Base-by-base conservation (phyloP, 2,113 vertebrate species). In the Cottus gobio region DNA sequence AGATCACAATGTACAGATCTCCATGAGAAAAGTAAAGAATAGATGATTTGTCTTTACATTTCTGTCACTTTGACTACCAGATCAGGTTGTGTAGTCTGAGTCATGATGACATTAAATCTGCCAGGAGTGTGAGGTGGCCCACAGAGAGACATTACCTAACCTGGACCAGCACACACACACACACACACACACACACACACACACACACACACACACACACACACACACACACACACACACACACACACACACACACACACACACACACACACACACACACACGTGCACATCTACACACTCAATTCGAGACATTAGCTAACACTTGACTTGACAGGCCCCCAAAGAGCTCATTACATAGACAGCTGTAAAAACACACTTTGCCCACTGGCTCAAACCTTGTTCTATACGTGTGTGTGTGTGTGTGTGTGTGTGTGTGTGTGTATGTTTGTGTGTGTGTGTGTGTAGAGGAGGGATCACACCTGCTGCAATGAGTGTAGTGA, bases 331-430 rank as follows among this genome's bases (percentile, higher is more conserved):
- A 86, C 84, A 72, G 83, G 58, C 67, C 81, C 89, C 81, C 70
- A 62, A 83, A 85, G 87, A 84, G 62, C 76, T 84, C 73, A 86
- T 87, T 92, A 75, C 16, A 8, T 52, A 28, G 58, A 86, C 91
- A 91, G 90, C 92, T 92, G 92, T 79, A 57, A 82, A 91, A 93
- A 89, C 83, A 85, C 69, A 82, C 82, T 82, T 46, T 30, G 58
- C 65, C 82, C 62, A 74, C 10, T 54, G 39, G 57, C 80, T 85
- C 85, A 91, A 58, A 79, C 37, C 31, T 62, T 80, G 28, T 78
- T 44, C 22, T 66, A 62, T 76, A 36, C 28, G 13, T 56, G 57
- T 80, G 34, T 72, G 60, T 76, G 71, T 77, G 31, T 71, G 58
- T 75, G 71, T 46, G 66, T 50, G 62, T 67, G 61, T 46, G 48